Conservation (phyloP, 2,797 vertebrate genomes). For the Alosa sapidissima region DNA sequence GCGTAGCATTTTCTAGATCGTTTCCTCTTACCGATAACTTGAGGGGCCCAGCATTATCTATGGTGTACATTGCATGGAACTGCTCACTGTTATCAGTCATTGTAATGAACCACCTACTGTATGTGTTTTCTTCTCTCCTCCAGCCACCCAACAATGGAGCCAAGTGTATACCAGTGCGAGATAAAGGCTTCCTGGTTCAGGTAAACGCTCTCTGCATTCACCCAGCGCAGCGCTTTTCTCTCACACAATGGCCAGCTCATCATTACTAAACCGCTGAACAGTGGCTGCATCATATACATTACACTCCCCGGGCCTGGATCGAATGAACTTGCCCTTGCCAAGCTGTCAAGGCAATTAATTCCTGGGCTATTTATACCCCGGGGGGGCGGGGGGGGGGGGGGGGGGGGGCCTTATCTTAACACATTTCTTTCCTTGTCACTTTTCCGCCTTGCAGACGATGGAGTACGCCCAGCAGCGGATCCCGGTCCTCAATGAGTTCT, state of each 20-base stretch:
- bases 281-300: constrained; percentile 19
- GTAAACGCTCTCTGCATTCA: constrained; percentile 61
- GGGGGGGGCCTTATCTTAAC: background rate
- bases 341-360: constrained; percentile 13
- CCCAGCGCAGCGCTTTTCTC: constrained; percentile 16
- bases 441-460: constrained; percentile 74
- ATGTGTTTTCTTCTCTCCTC: constrained; percentile 47
- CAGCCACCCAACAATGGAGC: constrained; percentile 81
- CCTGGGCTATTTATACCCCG: background rate
- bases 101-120: background rate
- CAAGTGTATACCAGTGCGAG: constrained; percentile 81
- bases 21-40: constrained; percentile 7
- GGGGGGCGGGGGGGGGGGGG: background rate
- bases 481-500: constrained; percentile 88
- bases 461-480: constrained; percentile 89
- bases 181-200: constrained; percentile 87
- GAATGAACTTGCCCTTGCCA: constrained; percentile 16
- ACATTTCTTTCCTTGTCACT: background rate
- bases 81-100: background rate
- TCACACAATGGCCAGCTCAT: background rate
- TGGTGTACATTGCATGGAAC: constrained; percentile 17
- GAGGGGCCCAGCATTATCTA: background rate
- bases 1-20: background rate
- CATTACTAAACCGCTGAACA: constrained; percentile 1
- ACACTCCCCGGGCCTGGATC: constrained; percentile 1